Percentiles rank a stretch among this genome's conserved stretches.
These are phyloP conservation scores for Tinamus guttatus DNA, from an alignment of 2,113 vertebrate genomes.

Conservation along the genomic window DNA sequence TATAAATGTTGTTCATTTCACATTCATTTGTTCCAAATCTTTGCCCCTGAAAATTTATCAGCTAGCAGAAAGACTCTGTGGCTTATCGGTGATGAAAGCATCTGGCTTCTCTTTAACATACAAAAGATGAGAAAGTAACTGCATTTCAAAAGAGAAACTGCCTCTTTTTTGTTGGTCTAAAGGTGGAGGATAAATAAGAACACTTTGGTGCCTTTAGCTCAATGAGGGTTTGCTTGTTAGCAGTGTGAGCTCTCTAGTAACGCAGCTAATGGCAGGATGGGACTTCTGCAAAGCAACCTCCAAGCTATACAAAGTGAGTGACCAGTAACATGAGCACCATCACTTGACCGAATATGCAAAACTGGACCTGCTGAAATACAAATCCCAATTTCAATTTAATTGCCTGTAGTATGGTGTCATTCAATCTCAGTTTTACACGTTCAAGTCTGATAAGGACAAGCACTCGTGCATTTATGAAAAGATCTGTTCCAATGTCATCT, in stretches of 20 bases:
- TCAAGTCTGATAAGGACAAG: not conserved
- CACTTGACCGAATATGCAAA: not conserved
- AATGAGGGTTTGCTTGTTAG: constrained; percentile 25
- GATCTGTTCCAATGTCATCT: not conserved
- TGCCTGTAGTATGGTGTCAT: not conserved
- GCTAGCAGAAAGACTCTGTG: not conserved
- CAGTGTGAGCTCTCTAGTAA: not conserved
- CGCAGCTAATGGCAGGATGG: constrained; percentile 1
- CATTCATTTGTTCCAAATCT: constrained; percentile 38
- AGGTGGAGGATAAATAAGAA: not conserved
- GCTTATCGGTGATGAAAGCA: not conserved
- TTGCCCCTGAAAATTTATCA: not conserved
- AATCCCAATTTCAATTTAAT: constrained; percentile 13
- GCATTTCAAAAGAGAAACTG: constrained; percentile 13
- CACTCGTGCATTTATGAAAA: not conserved
- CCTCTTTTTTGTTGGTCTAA: not conserved
- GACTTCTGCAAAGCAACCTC: not conserved
- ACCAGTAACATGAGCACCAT: not conserved
- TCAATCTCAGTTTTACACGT: not conserved
- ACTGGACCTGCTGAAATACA: not conserved
- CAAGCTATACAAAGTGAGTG: constrained; percentile 5
- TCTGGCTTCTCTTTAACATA: not conserved
- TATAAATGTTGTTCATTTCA: constrained; percentile 16
- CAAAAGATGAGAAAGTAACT: constrained; percentile 8
- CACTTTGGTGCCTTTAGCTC: not conserved